Evolutionary conservation across 1,140 invertebrate genomes (phyloP).

Genomic region (Whitmania pigra): DNA sequence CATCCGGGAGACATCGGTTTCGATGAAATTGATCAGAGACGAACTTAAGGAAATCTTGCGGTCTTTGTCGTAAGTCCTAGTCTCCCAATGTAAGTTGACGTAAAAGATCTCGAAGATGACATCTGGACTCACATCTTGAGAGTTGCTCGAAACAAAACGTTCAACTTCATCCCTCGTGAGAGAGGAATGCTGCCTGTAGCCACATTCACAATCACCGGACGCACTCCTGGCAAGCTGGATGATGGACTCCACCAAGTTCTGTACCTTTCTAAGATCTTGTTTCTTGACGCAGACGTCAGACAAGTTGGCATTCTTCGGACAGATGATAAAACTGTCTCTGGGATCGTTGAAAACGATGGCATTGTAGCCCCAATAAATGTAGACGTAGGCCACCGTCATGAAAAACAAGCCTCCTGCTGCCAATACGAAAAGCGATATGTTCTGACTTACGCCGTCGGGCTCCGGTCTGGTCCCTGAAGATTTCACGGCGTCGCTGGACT

Average conservation of each 20-base stretch:
- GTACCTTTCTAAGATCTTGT: too few species aligned
- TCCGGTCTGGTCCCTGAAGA: background rate
- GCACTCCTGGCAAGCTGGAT: background rate
- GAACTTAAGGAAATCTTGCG: background rate
- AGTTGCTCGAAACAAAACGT: background rate
- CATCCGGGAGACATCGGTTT: background rate
- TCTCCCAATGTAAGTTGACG: conserved; percentile 10
- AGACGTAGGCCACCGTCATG: background rate
- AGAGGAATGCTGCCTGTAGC: background rate
- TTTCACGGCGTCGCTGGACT: background rate
- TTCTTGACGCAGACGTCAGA: background rate
- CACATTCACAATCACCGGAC: conserved; percentile 12
- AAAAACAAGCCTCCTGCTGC: conserved; percentile 12
- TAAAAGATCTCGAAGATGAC: conserved; percentile 7
- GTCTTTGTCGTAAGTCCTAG: background rate
- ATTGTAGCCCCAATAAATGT: background rate
- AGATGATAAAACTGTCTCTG: conserved; percentile 9
- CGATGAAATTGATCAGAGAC: background rate
- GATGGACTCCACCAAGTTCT: background rate
- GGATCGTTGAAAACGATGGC: background rate
- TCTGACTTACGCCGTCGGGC: background rate
- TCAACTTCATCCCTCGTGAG: background rate
- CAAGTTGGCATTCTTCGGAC: background rate
- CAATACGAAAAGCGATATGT: conserved; percentile 13
- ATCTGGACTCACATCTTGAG: background rate